Percentiles rank a stretch among this genome's conserved stretches.
phyloP scores from a whole-genome alignment of 2,113 vertebrate species.

The Gracilinanus agilis region DNA sequence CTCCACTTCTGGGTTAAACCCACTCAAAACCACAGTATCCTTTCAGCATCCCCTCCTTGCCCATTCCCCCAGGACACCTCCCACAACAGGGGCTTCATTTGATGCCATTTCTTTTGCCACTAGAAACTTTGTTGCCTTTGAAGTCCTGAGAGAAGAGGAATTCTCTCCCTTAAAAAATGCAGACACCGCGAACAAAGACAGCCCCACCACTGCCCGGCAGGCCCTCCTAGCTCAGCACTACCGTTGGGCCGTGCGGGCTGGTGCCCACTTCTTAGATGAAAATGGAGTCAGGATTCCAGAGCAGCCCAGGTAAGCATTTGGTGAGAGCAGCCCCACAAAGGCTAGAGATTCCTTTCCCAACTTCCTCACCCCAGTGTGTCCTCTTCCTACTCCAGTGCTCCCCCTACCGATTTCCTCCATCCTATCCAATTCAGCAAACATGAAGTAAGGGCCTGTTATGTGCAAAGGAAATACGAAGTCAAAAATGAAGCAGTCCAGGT shows the following conservation, averaged over 20 bases:
- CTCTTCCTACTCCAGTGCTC: not conserved
- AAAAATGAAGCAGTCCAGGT: too few species aligned
- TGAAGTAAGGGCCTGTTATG: not conserved
- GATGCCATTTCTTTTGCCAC: not conserved
- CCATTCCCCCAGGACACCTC: not conserved
- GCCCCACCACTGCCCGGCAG: conserved; percentile 86
- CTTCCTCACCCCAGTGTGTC: not conserved
- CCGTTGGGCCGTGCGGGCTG: conserved; percentile 90
- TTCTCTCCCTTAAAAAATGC: conserved; percentile 96
- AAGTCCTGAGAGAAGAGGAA: conserved; percentile 93
- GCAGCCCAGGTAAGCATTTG: conserved; percentile 81
- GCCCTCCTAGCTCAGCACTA: conserved; percentile 92
- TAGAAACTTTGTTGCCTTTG: conserved; percentile 95
- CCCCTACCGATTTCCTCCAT: not conserved
- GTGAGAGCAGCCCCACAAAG: not conserved
- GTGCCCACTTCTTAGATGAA: conserved; percentile 86
- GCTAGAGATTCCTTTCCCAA: not conserved
- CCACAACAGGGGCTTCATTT: fast-evolving
- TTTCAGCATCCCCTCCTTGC: not conserved
- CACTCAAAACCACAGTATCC: not conserved
- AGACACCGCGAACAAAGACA: conserved; percentile 87
- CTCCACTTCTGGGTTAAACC: not conserved
- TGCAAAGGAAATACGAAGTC: not conserved
- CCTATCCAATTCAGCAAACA: not conserved
- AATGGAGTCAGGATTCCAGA: conserved; percentile 79